Base-by-base conservation (phyloP, 2,888 invertebrate genomes). In the Tanypteryx hageni region DNA sequence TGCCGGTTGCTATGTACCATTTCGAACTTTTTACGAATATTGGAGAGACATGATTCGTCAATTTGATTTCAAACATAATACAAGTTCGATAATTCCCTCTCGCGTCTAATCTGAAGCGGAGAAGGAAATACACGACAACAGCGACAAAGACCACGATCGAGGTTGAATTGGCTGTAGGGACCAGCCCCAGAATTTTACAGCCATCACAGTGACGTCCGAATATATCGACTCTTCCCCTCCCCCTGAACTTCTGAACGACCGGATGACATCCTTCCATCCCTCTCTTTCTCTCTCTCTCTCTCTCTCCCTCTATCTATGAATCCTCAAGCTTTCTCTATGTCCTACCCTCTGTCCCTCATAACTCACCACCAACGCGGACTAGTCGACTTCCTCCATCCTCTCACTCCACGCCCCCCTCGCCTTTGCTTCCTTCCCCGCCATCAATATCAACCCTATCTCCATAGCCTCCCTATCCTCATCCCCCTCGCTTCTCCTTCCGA, bases 401-500 rank as follows among this genome's bases (percentile, higher is more conserved):
- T 76, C 13, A 22, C 76, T 76, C 22, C 76, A 11, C 27, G 7
- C 18, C 27, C 27, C 22, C 22, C 22, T 76, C 22, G 76, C 27
- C 76, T 27, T 11, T 27, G 27, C 22, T 76, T 76, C 27, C 27
- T 22, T 76, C 76, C 76, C 22, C 76, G 22, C 76, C 76, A 76
- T 76, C 76, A 76, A 76, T 76, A 76, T 76, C 76, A 76, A 18
- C 27, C 76, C 76, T 76, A 76, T 76, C 76, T 76, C 76, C 76
- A 76, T 76, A 27, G 22, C 76, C 27, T 27, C 22, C 18, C 76
- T 76, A 13, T 18, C 27, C 27, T 76, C 22, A 13, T 27, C 27
- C 76, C n/a, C 10, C 68, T 44, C 44, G 44, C 44, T 44, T 44
- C 44, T 44, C 44, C 44, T 44, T 44, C 44, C 44, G 44, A 44